Percentiles rank a stretch among this genome's conserved stretches.
Conservation (phyloP, 2,888 invertebrate species). For the Mylabris sibirica region DNA sequence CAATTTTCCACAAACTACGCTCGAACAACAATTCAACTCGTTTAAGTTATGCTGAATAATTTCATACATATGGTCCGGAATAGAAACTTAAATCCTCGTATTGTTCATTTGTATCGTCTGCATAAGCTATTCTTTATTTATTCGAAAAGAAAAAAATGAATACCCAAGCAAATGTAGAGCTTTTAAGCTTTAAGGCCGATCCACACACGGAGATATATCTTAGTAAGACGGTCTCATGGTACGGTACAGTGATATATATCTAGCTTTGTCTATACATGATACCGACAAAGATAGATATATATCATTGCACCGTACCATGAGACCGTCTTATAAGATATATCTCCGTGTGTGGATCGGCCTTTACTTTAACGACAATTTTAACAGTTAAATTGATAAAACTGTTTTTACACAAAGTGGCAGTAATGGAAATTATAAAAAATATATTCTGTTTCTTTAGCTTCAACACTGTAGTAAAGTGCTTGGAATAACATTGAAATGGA, state of each 20-base stretch:
- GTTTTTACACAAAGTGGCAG: neutral
- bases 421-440: constrained; percentile 7
- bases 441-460: neutral
- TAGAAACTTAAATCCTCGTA: neutral
- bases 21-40: no score
- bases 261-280: no score
- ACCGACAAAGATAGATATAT: no score
- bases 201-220: no score
- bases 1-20: no score
- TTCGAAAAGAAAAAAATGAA: neutral
- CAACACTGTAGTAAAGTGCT: neutral
- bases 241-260: no score
- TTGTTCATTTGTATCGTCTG: neutral
- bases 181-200: neutral
- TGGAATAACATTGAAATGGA: constrained; percentile 1
- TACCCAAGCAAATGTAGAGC: neutral
- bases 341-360: no score
- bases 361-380: neutral
- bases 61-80: neutral
- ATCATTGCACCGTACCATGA: no score
- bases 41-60: neutral
- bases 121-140: neutral
- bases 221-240: no score
- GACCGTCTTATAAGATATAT: no score
- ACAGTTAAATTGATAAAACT: neutral